Evolutionary conservation across 2,113 vertebrate genomes (phyloP).

Genomic region (Emydocephalus ijimae): DNA sequence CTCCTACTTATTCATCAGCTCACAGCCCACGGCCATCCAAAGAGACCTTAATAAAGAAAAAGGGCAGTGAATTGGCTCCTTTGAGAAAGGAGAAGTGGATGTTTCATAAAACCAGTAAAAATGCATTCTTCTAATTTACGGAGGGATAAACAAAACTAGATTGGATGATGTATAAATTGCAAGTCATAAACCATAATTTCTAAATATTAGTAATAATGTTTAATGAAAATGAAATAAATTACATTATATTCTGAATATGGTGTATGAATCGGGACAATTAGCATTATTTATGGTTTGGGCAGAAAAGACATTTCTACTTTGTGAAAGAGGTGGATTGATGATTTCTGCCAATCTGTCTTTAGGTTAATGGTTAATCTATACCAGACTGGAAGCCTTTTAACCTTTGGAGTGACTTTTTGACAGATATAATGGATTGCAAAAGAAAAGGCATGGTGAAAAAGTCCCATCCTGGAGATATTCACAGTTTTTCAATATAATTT

Average conservation of each 20-base stretch:
- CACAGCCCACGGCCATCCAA: background rate
- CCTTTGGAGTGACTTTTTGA: background rate
- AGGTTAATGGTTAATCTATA: too few species aligned
- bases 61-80: background rate
- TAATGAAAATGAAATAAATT: background rate
- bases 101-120: background rate
- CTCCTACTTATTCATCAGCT: background rate
- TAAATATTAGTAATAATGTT: background rate
- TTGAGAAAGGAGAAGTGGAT: background rate
- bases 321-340: background rate
- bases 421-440: background rate
- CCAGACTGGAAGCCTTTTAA: too few species aligned
- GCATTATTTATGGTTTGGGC: background rate
- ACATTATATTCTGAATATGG: background rate
- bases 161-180: background rate
- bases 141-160: background rate
- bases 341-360: background rate
- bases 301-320: background rate
- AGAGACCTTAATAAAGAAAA: background rate
- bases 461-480: background rate
- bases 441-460: background rate
- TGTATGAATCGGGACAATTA: background rate
- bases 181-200: background rate
- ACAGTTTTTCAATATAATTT: background rate
- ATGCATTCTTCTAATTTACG: background rate